A percentile compares a stretch with the other conserved stretches of the same genome.
phyloP scores from a whole-genome alignment of 2,113 vertebrate genomes.

The Morone saxatilis region DNA sequence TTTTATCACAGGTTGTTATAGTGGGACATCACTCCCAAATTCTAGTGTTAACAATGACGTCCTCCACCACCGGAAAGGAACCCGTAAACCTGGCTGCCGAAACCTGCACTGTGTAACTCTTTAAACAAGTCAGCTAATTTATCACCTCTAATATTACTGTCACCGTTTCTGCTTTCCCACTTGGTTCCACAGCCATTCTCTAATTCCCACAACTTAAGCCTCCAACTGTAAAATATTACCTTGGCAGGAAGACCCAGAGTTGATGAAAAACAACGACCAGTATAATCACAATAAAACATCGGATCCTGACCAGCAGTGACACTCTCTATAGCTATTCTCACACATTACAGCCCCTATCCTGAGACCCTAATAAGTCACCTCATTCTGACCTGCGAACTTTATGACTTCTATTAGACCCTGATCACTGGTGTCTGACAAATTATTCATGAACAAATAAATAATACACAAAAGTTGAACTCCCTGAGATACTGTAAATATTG shows the following conservation, averaged over 20 bases:
- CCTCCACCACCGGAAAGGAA: neutral
- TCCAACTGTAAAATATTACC: neutral
- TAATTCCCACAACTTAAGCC: neutral
- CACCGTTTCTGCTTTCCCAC: slow-evolving; percentile 12
- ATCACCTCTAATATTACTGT: slow-evolving; percentile 13
- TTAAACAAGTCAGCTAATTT: slow-evolving; percentile 23
- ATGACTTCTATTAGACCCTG: neutral
- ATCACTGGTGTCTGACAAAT: neutral
- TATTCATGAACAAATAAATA: neutral
- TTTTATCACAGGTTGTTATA: neutral
- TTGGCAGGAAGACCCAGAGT: neutral
- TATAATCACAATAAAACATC: neutral
- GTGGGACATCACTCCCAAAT: slow-evolving; percentile 9
- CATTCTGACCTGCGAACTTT: neutral
- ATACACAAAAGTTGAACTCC: neutral
- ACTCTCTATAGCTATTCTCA: neutral
- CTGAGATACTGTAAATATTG: too few species aligned
- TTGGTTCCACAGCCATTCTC: neutral
- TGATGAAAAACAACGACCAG: slow-evolving; percentile 13
- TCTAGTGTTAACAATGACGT: neutral
- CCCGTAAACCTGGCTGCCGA: slow-evolving; percentile 4
- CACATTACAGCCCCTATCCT: neutral
- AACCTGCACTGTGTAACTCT: neutral
- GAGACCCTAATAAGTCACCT: neutral
- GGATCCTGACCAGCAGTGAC: neutral